Base-by-base conservation (phyloP, 2,797 vertebrate species). In the Lepilemur ruficaudatus region DNA sequence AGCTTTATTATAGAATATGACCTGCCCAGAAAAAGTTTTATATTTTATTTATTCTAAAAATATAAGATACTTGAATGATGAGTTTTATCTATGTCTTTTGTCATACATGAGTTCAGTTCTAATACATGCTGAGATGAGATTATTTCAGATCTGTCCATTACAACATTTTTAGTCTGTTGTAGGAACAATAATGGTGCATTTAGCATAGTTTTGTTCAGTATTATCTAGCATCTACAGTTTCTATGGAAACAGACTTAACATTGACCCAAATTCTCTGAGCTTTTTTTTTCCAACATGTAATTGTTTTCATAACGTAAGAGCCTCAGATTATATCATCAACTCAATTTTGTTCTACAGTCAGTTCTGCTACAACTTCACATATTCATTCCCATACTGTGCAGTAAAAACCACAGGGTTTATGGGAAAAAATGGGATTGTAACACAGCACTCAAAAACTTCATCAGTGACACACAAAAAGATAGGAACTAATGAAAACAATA, bases 221-320 rank as follows among this genome's bases (percentile, higher is more conserved):
- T 87, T 92, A 92, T 92, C 93, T 85, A 93, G 85, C 41, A 12
- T 95, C 85, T 96, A 0, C 30, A 30, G 91, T 97, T 96, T 97
- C 97, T 94, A 46, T 96, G 93, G 93, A 93, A 92, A 95, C 79
- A 91, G 41, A 97, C 63, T 94, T 97, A 88, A 89, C 63, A 90
- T 57, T 93, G 84, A 96, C 88, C 82, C 1, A 22, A 23, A 95
- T 96, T 92, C 72, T 96, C 67, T 95, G 96, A 82, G 78, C 10
- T 59, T 92, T 96, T 82, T 86, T 52, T 55, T 88, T 92, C n/a
- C 38, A 91, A 57, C 0, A 28, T 89, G 67, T 35, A 79, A 30
- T 91, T 95, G 80, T 93, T 93, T 86, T 96, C n/a, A 84, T 90
- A 95, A 63, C 76, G 81, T 32, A 89, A 95, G 70, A 91, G 14